Base-by-base conservation (phyloP, 2,113 vertebrate species). In the Proteles cristata region DNA sequence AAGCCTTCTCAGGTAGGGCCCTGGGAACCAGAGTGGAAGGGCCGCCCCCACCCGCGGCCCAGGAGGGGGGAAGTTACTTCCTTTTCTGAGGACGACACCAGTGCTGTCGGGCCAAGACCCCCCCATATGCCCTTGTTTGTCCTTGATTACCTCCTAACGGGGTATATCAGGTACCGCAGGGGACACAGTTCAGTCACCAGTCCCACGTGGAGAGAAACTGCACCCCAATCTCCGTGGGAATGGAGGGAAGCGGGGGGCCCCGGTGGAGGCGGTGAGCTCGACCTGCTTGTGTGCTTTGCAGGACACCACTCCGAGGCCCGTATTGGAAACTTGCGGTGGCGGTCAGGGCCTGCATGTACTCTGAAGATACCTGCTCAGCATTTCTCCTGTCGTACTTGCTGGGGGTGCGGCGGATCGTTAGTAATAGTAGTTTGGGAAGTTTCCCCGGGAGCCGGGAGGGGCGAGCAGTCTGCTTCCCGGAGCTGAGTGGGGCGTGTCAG, bases 291-390 rank as follows among this genome's bases (percentile, higher is more conserved):
- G 26, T 21, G 25, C n/a, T 11, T 25, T 14, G 26, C 10, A 17
- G 85, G 10, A 11, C 15, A 0, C n/a, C n/a, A 4, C 50, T 5
- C 48, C 19, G 1, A 10, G 6, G 11, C 55, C 43, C 0, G 0
- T 3, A 8, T 31, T 1, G 4, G 0, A 11, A 21, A 21, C 43
- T 19, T 11, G 2, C 50, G 11, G 65, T 4, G 33, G 65, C 1
- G 33, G 5, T 11, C 4, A 0, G 85, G 16, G 15, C 0, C 23
- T 5, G 25, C 1, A 16, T 4, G 25, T 2, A 0, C 5, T 43
- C 55, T 10, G 7, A 17, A 9, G 14, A 28, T 9, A 4, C 23
- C 35, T 10, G 1, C 8, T 9, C 10, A 0, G 0, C 11, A 19
- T 28, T 11, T 53, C 14, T 3, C 11, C 19, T 8, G 4, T 19